phyloP scores from a whole-genome alignment of 1,140 invertebrate species.

The Aphelenchoides fujianensis region DNA sequence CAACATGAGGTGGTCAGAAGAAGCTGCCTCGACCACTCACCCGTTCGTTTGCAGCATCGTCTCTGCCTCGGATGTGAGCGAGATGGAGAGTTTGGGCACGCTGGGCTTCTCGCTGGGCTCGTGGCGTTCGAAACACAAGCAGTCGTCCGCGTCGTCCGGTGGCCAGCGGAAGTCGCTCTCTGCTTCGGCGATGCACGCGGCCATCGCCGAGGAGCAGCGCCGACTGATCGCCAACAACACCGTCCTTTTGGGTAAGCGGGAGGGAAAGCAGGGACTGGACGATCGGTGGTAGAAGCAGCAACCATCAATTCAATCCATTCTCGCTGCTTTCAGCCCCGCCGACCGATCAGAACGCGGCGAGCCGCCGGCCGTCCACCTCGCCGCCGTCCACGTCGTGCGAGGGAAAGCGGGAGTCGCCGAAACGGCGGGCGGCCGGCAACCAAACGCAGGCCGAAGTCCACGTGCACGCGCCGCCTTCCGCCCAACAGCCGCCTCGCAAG shows the following conservation, averaged over 20 bases:
- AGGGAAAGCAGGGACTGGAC: too few relatives aligned
- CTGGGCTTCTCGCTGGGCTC: conserved; percentile 58
- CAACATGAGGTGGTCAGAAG: conserved; percentile 10
- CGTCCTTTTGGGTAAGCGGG: conserved; percentile 25
- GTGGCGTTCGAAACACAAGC: conserved; percentile 44
- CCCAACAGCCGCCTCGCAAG: background rate
- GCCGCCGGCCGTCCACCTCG: conserved; percentile 41
- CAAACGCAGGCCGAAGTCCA: too few relatives aligned
- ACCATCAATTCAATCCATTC: background rate
- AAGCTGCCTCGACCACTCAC: background rate
- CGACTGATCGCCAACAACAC: conserved; percentile 20
- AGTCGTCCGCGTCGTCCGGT: conserved; percentile 18
- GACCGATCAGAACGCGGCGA: background rate
- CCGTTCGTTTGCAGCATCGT: conserved; percentile 48
- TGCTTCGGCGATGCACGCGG: conserved; percentile 36
- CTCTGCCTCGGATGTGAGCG: conserved; percentile 56
- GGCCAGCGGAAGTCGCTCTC: conserved; percentile 22
- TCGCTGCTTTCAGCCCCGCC: conserved; percentile 39
- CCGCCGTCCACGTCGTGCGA: conserved; percentile 22
- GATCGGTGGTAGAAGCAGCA: background rate
- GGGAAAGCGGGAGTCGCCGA: conserved; percentile 14
- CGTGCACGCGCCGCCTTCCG: too few relatives aligned
- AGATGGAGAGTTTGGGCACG: conserved; percentile 55
- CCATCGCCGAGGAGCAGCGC: conserved; percentile 20
- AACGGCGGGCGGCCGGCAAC: conserved; percentile 16